Evolutionary conservation across 2,113 vertebrate genomes (phyloP).

Genomic region (Chloropsis hardwickii): DNA sequence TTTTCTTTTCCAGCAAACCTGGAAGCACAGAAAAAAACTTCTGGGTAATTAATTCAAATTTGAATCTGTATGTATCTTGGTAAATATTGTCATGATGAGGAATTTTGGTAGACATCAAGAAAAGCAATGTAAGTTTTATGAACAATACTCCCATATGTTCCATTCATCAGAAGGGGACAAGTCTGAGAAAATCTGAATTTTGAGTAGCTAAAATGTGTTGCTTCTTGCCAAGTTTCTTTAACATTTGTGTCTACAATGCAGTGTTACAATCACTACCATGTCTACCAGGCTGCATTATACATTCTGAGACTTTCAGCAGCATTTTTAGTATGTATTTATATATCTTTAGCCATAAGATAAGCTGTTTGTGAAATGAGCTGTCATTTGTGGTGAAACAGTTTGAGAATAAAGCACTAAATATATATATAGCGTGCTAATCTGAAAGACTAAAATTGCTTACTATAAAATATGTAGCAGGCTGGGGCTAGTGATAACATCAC

Average conservation of each 20-base stretch:
- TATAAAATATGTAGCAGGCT: not conserved
- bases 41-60: constrained; percentile 61
- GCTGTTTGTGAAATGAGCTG: constrained; percentile 66
- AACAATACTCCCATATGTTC: constrained; percentile 68
- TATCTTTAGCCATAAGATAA: constrained; percentile 68
- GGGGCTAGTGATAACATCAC: not conserved
- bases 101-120: constrained; percentile 61
- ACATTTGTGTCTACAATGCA: constrained; percentile 61
- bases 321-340: constrained; percentile 68
- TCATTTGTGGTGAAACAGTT: constrained; percentile 62
- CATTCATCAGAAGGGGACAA: constrained; percentile 66
- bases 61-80: constrained; percentile 50
- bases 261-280: constrained; percentile 60
- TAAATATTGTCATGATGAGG: constrained; percentile 63
- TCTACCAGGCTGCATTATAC: constrained; percentile 58
- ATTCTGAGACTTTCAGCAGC: constrained; percentile 55
- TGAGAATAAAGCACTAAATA: constrained; percentile 54
- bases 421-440: constrained; percentile 53
- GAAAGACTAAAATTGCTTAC: constrained; percentile 1
- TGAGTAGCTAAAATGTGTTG: constrained; percentile 50
- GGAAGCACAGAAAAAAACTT: constrained; percentile 31
- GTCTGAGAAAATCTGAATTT: constrained; percentile 66
- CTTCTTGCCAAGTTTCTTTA: constrained; percentile 65
- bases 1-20: constrained; percentile 42
- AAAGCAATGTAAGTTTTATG: constrained; percentile 64